Base-by-base conservation (phyloP, 2,797 vertebrate species). In the Morelia viridis region DNA sequence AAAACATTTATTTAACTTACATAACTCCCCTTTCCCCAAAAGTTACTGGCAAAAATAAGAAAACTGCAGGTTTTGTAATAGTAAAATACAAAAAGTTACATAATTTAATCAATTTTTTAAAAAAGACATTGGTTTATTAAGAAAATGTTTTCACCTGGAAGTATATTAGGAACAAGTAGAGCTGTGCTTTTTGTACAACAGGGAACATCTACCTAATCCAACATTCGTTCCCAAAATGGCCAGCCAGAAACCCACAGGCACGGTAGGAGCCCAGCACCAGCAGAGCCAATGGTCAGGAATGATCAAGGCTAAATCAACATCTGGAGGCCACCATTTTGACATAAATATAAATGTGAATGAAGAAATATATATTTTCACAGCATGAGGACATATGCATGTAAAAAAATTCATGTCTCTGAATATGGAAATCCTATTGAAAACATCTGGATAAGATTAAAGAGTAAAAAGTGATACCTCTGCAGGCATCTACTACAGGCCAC, bases 291-390 rank as follows among this genome's bases (percentile, higher is more conserved):
- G 71, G 71, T 35, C 57, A 61, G 22, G 58, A 35, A 41, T 13
- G 60, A 87, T 64, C 57, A 65, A 11, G 13, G 85, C 8, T 46
- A 19, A 80, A 80, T 41, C 6, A 76, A 76, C 71, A 80, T 80
- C 35, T 46, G 71, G 35, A 46, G 71, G 71, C 35, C 71, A 80
- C 35, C 71, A 24, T 80, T 80, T 46, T 80, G 71, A 46, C 71
- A 80, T 46, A 80, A 46, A 80, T 46, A 46, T 46, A 80, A 80
- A 80, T 80, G 71, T 46, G 71, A 80, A 80, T 80, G 71, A 80
- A n/a, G 65, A 91, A 85, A 93, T 80, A 71, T 90, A 94, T 92
- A 86, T 80, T 80, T 80, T 80, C 71, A 46, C 71, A 80, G 71
- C 71, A 5, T 46, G 71, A 80, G 35, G 35, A 24, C 19, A 46